These are phyloP conservation scores for Leuciscus idus DNA, from an alignment of 2,113 vertebrate genomes.

Conservation along the genomic window DNA sequence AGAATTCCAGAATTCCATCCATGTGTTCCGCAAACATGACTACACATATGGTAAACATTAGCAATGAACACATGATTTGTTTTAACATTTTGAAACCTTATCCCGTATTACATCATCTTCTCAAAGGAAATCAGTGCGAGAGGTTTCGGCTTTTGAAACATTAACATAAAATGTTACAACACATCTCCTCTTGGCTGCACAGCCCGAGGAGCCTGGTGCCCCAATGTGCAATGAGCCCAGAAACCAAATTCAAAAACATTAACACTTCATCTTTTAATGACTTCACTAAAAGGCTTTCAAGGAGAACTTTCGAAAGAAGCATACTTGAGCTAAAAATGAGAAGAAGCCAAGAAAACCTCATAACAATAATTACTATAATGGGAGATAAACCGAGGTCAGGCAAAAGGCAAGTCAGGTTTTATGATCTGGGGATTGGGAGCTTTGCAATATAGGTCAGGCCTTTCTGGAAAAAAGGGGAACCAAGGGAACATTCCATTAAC, in stretches of 20 bases:
- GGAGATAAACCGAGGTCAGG: constrained; percentile 71
- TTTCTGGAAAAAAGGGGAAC: constrained; percentile 52
- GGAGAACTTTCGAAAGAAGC: constrained; percentile 19
- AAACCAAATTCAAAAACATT: constrained; percentile 40
- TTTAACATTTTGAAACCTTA: constrained; percentile 55
- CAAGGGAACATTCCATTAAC: constrained; percentile 39
- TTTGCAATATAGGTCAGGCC: constrained; percentile 45
- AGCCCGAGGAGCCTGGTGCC: constrained; percentile 14
- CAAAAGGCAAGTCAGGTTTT: constrained; percentile 31
- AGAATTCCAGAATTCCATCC: not conserved
- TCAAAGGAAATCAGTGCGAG: constrained; percentile 45
- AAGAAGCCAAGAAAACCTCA: constrained; percentile 59
- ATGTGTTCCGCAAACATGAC: constrained; percentile 40
- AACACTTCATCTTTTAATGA: not conserved
- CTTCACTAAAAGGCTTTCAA: constrained; percentile 43
- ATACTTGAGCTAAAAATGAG: constrained; percentile 12
- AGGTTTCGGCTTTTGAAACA: constrained; percentile 56
- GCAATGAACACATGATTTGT: constrained; percentile 49
- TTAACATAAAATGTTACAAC: constrained; percentile 49
- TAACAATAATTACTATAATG: constrained; percentile 54
- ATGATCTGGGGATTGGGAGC: constrained; percentile 15
- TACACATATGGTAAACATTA: constrained; percentile 49
- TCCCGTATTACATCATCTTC: constrained; percentile 60
- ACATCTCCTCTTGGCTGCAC: constrained; percentile 49
- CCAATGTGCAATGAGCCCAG: constrained; percentile 35